Percentiles rank a stretch among this genome's conserved stretches.
phyloP scores from a whole-genome alignment of 2,113 vertebrate species.

The Tenrec ecaudatus region DNA sequence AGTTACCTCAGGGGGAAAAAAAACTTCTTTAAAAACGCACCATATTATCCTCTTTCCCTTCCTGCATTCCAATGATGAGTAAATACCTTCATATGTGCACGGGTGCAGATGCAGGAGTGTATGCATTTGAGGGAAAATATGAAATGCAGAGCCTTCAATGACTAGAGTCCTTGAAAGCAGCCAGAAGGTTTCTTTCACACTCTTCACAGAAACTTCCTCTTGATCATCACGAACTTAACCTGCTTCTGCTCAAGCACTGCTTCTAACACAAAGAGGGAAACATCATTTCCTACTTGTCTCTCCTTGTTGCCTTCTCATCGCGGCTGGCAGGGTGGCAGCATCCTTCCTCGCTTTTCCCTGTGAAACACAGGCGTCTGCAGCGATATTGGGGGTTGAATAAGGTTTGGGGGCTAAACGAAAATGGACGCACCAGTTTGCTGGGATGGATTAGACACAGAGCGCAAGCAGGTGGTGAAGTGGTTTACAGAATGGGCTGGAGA shows the following conservation, averaged over 20 bases:
- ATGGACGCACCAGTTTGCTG: neutral
- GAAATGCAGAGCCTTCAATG: neutral
- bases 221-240: neutral
- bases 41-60: neutral
- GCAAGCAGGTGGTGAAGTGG: neutral
- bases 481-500: neutral
- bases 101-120: neutral
- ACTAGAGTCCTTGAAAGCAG: neutral
- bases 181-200: neutral
- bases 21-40: no score
- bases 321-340: neutral
- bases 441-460: neutral
- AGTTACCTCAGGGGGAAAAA: neutral
- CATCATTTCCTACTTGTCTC: constrained; percentile 25
- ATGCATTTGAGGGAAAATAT: neutral
- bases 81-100: neutral
- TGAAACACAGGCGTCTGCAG: neutral
- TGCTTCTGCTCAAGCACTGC: constrained; percentile 7
- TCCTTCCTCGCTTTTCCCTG: neutral
- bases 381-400: neutral
- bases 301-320: neutral
- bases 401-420: neutral
- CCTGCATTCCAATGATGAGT: neutral
- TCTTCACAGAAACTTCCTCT: constrained; percentile 2
- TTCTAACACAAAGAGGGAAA: constrained; percentile 55